Conservation (phyloP, 2,797 vertebrate species). For the Apodemus agrarius region DNA sequence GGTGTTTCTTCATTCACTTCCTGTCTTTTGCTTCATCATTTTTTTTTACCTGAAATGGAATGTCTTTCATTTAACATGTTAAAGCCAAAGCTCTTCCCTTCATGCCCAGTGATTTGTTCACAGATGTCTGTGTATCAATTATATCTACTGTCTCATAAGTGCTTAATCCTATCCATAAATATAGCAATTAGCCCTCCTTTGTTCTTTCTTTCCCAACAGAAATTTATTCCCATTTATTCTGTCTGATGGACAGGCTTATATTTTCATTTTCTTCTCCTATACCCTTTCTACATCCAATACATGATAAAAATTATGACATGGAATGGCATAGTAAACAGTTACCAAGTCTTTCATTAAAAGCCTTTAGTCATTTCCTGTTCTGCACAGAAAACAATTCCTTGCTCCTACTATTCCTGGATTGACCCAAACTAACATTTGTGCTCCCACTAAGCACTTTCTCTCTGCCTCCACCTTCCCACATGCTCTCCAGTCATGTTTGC, state of each 20-base stretch:
- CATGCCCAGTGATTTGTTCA: background rate
- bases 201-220: background rate
- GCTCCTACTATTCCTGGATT: background rate
- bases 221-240: background rate
- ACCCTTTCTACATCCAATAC: too few relatives aligned
- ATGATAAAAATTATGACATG: background rate
- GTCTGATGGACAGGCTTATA: background rate
- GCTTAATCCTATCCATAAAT: background rate
- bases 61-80: background rate
- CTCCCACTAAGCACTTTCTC: background rate
- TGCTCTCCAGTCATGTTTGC: background rate
- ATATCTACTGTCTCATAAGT: background rate
- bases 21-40: too few relatives aligned
- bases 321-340: too few relatives aligned
- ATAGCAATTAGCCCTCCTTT: background rate
- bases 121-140: background rate
- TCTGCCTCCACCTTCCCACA: rapidly evolving
- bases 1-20: background rate
- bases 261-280: background rate
- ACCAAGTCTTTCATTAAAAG: background rate
- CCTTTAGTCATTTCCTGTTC: background rate
- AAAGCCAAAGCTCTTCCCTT: background rate
- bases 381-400: background rate
- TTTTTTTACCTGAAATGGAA: background rate
- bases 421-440: background rate